Evolutionary conservation across 2,888 invertebrate species (phyloP).

Genomic region (Heteropelma amictum): DNA sequence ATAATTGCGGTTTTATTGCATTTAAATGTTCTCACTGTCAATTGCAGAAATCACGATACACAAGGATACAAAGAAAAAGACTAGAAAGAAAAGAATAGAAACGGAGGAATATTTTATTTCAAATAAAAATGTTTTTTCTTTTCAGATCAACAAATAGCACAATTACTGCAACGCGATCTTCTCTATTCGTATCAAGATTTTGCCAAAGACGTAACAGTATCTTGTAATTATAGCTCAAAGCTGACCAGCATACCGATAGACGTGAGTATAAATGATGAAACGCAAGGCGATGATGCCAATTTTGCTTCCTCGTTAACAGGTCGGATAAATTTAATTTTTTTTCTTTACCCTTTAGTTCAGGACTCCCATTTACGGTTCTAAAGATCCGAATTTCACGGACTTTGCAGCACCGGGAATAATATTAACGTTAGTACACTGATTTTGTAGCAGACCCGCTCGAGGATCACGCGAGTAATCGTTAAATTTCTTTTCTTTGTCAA

Average conservation of each 20-base stretch:
- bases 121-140: slow-evolving; percentile 58
- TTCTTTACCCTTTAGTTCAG: slow-evolving; percentile 80
- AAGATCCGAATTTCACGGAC: slow-evolving; percentile 92
- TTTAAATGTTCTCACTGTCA: too few relatives aligned
- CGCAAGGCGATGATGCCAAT: too few relatives aligned
- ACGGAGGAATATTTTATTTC: background rate
- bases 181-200: slow-evolving; percentile 87
- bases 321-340: too few relatives aligned
- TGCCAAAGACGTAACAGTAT: slow-evolving; percentile 81
- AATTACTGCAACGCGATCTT: slow-evolving; percentile 87
- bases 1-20: too few relatives aligned
- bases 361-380: slow-evolving; percentile 86
- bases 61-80: too few relatives aligned
- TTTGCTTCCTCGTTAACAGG: too few relatives aligned
- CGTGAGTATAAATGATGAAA: slow-evolving; percentile 81
- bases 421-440: slow-evolving; percentile 83
- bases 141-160: slow-evolving; percentile 93
- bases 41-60: too few relatives aligned
- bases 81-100: too few relatives aligned
- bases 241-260: slow-evolving; percentile 82
- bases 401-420: slow-evolving; percentile 97
- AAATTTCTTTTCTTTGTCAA: too few relatives aligned
- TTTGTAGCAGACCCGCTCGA: background rate
- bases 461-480: too few relatives aligned
- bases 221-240: slow-evolving; percentile 84